Evolutionary conservation across 2,888 invertebrate genomes (phyloP).

Genomic region (Peribatodes rhomboidaria): DNA sequence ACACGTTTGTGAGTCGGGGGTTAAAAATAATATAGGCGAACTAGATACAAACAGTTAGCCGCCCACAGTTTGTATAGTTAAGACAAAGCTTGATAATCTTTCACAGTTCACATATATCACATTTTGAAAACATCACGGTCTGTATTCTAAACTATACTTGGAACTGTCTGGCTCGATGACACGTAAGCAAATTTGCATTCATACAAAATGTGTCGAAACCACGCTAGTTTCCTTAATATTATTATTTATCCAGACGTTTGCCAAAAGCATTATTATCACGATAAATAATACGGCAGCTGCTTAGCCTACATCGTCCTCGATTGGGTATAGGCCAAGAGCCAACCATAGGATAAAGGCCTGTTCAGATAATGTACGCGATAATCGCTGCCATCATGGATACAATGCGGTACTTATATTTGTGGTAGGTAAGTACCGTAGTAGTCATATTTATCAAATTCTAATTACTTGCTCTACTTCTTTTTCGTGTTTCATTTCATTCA

Average conservation of each 20-base stretch:
- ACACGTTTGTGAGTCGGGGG: too few relatives aligned
- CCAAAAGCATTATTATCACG: slow-evolving; percentile 34
- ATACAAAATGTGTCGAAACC: too few relatives aligned
- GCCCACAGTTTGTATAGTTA: too few relatives aligned
- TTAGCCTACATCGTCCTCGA: slow-evolving; percentile 17
- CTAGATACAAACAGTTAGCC: too few relatives aligned
- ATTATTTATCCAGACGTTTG: slow-evolving; percentile 4
- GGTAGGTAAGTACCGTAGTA: background rate
- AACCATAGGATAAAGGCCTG: slow-evolving; percentile 35
- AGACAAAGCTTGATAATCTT: too few relatives aligned
- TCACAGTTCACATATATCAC: too few relatives aligned
- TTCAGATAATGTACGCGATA: background rate
- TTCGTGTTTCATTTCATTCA: too few relatives aligned
- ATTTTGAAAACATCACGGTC: too few relatives aligned
- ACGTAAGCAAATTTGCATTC: too few relatives aligned
- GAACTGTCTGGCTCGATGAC: too few relatives aligned
- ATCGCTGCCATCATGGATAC: background rate
- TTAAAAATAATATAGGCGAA: too few relatives aligned
- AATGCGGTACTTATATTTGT: background rate
- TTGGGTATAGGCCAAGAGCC: slow-evolving; percentile 45
- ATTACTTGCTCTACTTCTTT: background rate
- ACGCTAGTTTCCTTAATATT: background rate
- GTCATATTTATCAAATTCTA: background rate
- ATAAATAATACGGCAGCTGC: slow-evolving; percentile 26
- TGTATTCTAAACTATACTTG: too few relatives aligned